Evolutionary conservation across 2,113 vertebrate species (phyloP).

Genomic region (Eulacestoma nigropectus): DNA sequence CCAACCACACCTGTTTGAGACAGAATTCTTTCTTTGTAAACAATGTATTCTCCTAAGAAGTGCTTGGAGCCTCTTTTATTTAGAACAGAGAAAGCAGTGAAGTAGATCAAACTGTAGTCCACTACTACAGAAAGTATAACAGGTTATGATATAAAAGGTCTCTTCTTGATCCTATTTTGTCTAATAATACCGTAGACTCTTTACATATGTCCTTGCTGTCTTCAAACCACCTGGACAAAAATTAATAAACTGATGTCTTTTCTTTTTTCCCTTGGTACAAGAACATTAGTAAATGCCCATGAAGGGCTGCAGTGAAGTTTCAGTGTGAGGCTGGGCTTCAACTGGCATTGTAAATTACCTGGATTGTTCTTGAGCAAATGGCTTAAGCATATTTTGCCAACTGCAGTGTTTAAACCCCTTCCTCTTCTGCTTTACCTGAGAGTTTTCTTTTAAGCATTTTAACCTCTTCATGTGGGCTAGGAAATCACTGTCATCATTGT

Average conservation of each 20-base stretch:
- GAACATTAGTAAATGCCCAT: neutral
- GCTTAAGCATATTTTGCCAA: neutral
- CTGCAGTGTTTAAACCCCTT: neutral
- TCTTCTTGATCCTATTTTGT: neutral
- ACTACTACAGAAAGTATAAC: neutral
- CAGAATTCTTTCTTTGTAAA: neutral
- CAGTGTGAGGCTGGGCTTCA: neutral
- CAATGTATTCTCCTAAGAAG: neutral
- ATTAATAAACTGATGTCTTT: neutral
- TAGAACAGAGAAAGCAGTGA: neutral
- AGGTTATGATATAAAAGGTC: neutral
- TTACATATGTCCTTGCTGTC: neutral
- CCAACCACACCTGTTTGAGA: neutral
- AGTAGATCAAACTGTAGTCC: neutral
- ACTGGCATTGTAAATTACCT: neutral
- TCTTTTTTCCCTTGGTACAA: neutral
- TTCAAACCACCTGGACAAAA: neutral
- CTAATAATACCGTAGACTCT: neutral
- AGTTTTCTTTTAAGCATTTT: neutral
- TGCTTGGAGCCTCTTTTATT: neutral
- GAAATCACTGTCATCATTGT: neutral
- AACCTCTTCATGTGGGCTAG: neutral
- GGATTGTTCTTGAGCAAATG: neutral
- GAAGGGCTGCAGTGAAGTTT: neutral
- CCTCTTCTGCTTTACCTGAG: neutral